These are phyloP conservation scores for Anastatus disparis DNA, from an alignment of 1,140 invertebrate species.

Conservation along the genomic window DNA sequence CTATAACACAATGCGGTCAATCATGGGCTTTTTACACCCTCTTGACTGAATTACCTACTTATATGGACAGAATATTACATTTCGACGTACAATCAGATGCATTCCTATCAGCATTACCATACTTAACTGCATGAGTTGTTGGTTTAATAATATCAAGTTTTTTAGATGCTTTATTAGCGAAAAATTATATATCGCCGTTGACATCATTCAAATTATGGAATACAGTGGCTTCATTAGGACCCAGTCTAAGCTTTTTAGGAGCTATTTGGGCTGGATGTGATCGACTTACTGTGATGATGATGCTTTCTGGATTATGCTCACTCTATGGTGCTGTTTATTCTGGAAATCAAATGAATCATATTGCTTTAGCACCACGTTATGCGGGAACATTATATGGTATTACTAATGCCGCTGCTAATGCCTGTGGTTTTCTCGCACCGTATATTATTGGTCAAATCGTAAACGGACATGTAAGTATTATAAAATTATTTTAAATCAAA, in stretches of 20 bases:
- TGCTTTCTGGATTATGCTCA: slow-evolving; percentile 77
- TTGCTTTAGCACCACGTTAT: slow-evolving; percentile 85
- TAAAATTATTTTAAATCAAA: neutral
- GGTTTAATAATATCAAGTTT: slow-evolving; percentile 77
- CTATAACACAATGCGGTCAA: slow-evolving; percentile 89
- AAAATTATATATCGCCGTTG: slow-evolving; percentile 71
- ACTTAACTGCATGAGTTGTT: slow-evolving; percentile 72
- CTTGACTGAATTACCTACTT: slow-evolving; percentile 91
- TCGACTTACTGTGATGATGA: slow-evolving; percentile 74
- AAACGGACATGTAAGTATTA: slow-evolving; percentile 73
- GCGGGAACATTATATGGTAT: slow-evolving; percentile 90
- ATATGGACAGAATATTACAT: slow-evolving; percentile 91
- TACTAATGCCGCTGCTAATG: slow-evolving; percentile 87
- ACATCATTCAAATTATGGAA: slow-evolving; percentile 83
- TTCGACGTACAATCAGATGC: slow-evolving; percentile 79
- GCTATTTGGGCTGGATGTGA: slow-evolving; percentile 83
- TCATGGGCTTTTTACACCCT: slow-evolving; percentile 96
- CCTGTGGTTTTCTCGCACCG: slow-evolving; percentile 88
- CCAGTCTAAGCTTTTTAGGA: slow-evolving; percentile 78
- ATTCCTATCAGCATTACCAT: slow-evolving; percentile 61
- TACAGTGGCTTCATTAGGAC: slow-evolving; percentile 77
- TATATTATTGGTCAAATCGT: slow-evolving; percentile 80
- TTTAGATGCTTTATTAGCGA: slow-evolving; percentile 76
- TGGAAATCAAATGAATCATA: slow-evolving; percentile 88
- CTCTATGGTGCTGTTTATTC: slow-evolving; percentile 80